phyloP scores from a whole-genome alignment of 2,888 invertebrate genomes.

The Stenolophus ochropezus region DNA sequence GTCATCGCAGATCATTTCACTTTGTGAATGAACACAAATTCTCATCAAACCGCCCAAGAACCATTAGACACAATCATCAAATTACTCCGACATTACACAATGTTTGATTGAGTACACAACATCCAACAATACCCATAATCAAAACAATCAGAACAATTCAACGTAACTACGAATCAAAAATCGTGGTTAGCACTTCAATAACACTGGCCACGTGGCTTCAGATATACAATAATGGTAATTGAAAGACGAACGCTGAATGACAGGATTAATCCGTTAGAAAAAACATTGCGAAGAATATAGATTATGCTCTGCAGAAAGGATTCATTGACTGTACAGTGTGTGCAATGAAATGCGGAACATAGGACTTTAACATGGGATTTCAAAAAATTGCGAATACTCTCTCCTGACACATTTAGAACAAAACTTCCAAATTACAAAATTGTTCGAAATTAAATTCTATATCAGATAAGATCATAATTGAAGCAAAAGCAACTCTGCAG shows the following conservation, averaged over 20 bases:
- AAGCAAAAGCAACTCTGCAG: too few relatives aligned
- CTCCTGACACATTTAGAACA: too few relatives aligned
- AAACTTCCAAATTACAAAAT: too few relatives aligned
- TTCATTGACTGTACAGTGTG: too few relatives aligned
- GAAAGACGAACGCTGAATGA: background rate
- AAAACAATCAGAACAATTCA: constrained; percentile 30
- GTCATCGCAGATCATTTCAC: constrained; percentile 18
- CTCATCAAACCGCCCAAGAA: background rate
- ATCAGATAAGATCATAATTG: too few relatives aligned
- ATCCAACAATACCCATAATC: constrained; percentile 36
- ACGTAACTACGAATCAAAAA: constrained; percentile 25
- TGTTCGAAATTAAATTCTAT: too few relatives aligned
- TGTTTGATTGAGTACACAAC: constrained; percentile 1
- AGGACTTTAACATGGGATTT: too few relatives aligned
- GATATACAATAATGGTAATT: background rate
- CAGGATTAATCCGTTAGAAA: too few relatives aligned
- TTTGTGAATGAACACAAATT: constrained; percentile 37
- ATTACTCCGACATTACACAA: background rate
- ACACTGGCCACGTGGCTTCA: constrained; percentile 15
- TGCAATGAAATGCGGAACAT: too few relatives aligned
- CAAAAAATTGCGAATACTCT: too few relatives aligned
- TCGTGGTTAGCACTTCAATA: constrained; percentile 36
- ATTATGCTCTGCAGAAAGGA: too few relatives aligned
- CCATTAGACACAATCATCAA: background rate
- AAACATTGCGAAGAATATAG: too few relatives aligned